Conservation (phyloP, 2,113 vertebrate genomes). For the Enhydra lutris region DNA sequence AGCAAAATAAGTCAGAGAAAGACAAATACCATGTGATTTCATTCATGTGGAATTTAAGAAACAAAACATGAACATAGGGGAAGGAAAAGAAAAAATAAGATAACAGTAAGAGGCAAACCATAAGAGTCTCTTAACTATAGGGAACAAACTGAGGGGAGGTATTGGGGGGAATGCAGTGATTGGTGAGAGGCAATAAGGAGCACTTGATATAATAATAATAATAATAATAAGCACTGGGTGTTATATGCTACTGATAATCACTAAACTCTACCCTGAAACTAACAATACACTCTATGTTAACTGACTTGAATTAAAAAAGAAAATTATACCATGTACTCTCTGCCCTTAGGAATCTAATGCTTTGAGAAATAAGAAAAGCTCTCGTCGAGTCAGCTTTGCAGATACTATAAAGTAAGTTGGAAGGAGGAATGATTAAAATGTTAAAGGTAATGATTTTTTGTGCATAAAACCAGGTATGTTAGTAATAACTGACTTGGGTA, state of each 20-base stretch:
- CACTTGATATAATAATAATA: neutral
- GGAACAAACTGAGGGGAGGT: neutral
- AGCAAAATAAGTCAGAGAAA: neutral
- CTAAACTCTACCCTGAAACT: neutral
- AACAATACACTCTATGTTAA: neutral
- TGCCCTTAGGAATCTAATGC: slow-evolving; percentile 71
- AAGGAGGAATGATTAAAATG: slow-evolving; percentile 19
- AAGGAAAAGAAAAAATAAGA: neutral
- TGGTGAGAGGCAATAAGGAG: neutral
- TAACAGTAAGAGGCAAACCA: neutral
- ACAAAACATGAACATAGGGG: neutral
- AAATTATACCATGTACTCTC: slow-evolving; percentile 32
- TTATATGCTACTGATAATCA: neutral
- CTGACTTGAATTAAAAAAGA: neutral
- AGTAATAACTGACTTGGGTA: neutral
- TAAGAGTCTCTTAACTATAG: neutral
- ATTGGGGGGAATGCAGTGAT: neutral
- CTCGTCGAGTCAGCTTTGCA: slow-evolving; percentile 88
- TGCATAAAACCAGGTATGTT: neutral
- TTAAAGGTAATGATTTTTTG: slow-evolving; percentile 29
- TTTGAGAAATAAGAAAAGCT: slow-evolving; percentile 80
- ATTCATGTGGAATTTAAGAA: neutral
- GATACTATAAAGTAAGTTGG: slow-evolving; percentile 85
- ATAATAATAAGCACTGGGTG: neutral
- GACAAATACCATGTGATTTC: neutral